Base-by-base conservation (phyloP, 2,113 vertebrate species). In the Chaenogobius annularis region DNA sequence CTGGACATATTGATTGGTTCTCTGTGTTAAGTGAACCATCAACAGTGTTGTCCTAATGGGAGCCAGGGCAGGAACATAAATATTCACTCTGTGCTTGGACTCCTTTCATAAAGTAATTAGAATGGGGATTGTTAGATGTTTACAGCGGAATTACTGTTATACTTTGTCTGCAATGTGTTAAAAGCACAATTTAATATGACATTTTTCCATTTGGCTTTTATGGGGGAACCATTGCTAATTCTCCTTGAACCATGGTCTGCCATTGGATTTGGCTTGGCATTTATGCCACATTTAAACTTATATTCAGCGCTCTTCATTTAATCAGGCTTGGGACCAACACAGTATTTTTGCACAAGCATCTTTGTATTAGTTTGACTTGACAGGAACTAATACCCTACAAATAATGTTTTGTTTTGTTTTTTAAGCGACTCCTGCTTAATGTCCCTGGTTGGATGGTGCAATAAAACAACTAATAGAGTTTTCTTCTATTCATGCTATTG, bases 1-100 rank as follows among this genome's bases (percentile, higher is more conserved):
- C 63, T 64, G 23, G 68, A 72, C 63, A 67, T 81, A 81, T 76
- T 79, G 78, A 81, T 81, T 58, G 47, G 69, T 37, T 70, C 59
- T 54, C 67, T 72, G 75, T 66, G 72, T 69, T 73, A 69, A 81
- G 79, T 79, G 69, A 86, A 82, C 66, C 69, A 79, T 72, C 69
- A 76, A 79, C 80, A 72, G 58, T 72, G 73, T 70, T 11, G 65
- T 63, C 50, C 72, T 77, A 78, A 85, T 56, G 68, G 78, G 47
- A 59, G 72, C 81, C 35, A 12, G 52, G 65, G 66, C 35, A 64
- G 73, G 19, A 20, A 26, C 68, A 40, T 82, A 80, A 69, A 82
- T 59, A 72, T 35, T 43, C 66, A 19, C 31, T 68, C 69, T 67
- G 73, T 40, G 70, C 66, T 19, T 35, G 37, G 54, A 70, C 22